These are phyloP conservation scores for Centroberyx gerrardi DNA, from an alignment of 2,797 vertebrate genomes.

Conservation along the genomic window DNA sequence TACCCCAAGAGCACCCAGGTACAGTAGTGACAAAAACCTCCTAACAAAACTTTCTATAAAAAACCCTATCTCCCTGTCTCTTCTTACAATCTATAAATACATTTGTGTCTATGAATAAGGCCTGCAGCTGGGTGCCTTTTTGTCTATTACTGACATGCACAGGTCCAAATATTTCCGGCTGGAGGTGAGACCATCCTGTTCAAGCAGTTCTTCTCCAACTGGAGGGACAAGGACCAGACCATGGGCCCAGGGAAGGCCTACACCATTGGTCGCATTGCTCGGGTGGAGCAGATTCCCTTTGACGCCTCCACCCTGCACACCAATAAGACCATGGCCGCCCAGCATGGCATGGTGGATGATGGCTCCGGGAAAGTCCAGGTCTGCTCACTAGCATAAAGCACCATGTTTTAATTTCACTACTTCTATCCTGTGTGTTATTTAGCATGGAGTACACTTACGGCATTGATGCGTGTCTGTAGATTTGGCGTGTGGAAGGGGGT, in stretches of 20 bases:
- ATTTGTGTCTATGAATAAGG: background rate
- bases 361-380: slow-evolving; percentile 85
- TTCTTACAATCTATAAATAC: background rate
- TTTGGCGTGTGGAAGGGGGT: slow-evolving; percentile 84
- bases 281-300: slow-evolving; percentile 81
- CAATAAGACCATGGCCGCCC: slow-evolving; percentile 82
- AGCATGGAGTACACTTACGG: slow-evolving; percentile 1
- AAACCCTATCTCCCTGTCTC: background rate
- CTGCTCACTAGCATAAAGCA: background rate
- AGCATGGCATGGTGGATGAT: slow-evolving; percentile 86
- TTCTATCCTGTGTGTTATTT: background rate
- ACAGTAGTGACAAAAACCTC: background rate
- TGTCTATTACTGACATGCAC: slow-evolving; percentile 24
- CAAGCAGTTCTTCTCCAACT: slow-evolving; percentile 86
- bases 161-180: slow-evolving; percentile 82
- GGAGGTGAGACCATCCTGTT: slow-evolving; percentile 82
- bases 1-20: slow-evolving; percentile 81
- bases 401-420: background rate
- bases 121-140: background rate
- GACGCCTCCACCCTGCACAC: slow-evolving; percentile 79
- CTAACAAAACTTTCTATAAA: background rate
- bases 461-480: slow-evolving; percentile 65
- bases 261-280: slow-evolving; percentile 72
- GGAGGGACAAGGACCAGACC: slow-evolving; percentile 82
- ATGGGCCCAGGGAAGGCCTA: slow-evolving; percentile 68